Evolutionary conservation across 2,888 invertebrate species (phyloP), one percentile per base, ranked within the genome.

Genomic region (Craniophora ligustri): DNA sequence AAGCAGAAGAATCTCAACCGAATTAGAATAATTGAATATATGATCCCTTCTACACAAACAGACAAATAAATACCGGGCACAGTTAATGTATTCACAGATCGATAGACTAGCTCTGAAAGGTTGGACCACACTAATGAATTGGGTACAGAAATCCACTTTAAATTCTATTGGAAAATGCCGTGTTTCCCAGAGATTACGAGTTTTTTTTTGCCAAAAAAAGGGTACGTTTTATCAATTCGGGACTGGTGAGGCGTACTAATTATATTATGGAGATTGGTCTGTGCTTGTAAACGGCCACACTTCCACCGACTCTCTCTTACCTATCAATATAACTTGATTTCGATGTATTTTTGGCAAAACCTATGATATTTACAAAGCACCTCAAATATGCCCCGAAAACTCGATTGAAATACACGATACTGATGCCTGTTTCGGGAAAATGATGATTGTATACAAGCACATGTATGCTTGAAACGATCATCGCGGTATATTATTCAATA

Each of bases 191-290:
- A 62, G 59, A 61, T 61, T 56, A 60, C 36, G 49, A 55, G n/a
- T n/a, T n/a, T 11, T 67, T 74, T 70, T 67, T 49, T 39, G 14
- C 26, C 15, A 48, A 61, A 69, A n/a, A 75, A 73, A 69, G 67
- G 72, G 58, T 61, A 63, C 59, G 54, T 60, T 69, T 75, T 72
- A 75, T 75, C 67, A 72, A 72, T 73, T 72, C 44, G 55, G 51
- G 55, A 34, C 36, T 56, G 62, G 61, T 40, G 65, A 56, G 23
- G 55, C 46, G 57, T 54, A 57, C 42, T 76, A 70, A 75, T 76
- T 76, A 74, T 70, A 65, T 76, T 76, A 75, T 75, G 75, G 64
- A 75, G 66, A 76, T 76, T 64, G 63, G 38, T 38, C 39, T 56
- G 49, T 28, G 39, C 45, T 50, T 35, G 55, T 47, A 34, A 47